Evolutionary conservation across 2,797 vertebrate species (phyloP).

Genomic region (Sebastes iracundus): DNA sequence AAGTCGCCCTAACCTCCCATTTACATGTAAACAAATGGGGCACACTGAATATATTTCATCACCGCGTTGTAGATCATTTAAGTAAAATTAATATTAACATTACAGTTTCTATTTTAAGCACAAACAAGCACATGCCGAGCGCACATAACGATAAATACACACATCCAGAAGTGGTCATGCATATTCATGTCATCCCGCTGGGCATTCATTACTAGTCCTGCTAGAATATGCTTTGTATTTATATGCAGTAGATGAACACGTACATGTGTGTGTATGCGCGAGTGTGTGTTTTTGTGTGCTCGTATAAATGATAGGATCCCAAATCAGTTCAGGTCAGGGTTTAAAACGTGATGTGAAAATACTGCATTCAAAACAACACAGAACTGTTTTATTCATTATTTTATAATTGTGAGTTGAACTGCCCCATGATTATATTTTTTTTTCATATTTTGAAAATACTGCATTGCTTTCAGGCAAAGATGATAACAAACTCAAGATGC

Average conservation of each 20-base stretch:
- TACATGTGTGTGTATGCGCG: neutral
- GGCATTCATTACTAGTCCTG: conserved; percentile 50
- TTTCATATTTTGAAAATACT: neutral
- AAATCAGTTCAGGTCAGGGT: neutral
- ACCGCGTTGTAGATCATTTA: conserved; percentile 27
- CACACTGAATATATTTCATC: conserved; percentile 10
- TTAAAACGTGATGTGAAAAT: neutral
- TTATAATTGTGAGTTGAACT: neutral
- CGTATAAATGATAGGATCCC: neutral
- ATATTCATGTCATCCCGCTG: conserved; percentile 73
- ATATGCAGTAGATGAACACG: conserved; percentile 4
- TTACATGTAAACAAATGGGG: conserved; percentile 49
- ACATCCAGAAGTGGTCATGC: conserved; percentile 58
- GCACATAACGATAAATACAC: conserved; percentile 59
- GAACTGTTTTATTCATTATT: neutral
- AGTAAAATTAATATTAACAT: conserved; percentile 54
- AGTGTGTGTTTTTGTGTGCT: neutral
- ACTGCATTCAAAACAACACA: neutral
- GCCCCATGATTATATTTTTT: neutral
- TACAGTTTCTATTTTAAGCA: conserved; percentile 59
- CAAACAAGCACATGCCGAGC: conserved; percentile 49
- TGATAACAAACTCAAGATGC: neutral
- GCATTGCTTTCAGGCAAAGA: neutral
- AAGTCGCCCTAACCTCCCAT: conserved; percentile 34
- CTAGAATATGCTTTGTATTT: conserved; percentile 36